Percentiles rank a stretch among this genome's conserved stretches.
Evolutionary conservation across 2,797 vertebrate species (phyloP).

Genomic region (Aotus griseimembra): DNA sequence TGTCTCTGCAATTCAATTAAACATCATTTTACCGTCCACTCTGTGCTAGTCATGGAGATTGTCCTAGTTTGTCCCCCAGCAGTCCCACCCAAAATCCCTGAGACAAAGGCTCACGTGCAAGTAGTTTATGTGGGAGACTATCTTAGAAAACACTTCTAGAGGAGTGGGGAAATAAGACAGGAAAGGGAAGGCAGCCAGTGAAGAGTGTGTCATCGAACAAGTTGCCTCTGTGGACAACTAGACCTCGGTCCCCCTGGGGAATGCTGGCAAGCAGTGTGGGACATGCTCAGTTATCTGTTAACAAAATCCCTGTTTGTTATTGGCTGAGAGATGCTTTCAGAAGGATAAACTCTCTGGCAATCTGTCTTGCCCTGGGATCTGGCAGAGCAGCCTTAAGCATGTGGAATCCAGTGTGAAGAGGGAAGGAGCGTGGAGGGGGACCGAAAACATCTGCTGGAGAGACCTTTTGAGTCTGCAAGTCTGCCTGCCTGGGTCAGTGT

Average conservation of each 20-base stretch:
- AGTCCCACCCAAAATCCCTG: not conserved
- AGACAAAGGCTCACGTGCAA: not conserved
- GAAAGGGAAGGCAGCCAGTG: not conserved
- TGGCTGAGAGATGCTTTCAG: not conserved
- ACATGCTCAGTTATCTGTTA: not conserved
- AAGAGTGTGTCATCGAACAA: not conserved
- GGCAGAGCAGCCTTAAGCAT: not conserved
- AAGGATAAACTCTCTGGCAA: not conserved
- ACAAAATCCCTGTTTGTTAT: not conserved
- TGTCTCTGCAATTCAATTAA: not conserved
- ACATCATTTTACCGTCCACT: not conserved
- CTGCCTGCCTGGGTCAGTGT: not conserved
- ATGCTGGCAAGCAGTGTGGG: not conserved
- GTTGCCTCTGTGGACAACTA: not conserved
- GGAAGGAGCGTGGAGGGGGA: fast-evolving
- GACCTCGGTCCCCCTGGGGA: not conserved
- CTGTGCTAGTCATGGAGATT: not conserved
- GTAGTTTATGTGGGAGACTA: not conserved
- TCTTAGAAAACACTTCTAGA: not conserved
- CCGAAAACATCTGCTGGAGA: not conserved
- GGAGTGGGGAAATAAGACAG: not conserved
- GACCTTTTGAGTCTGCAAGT: not conserved
- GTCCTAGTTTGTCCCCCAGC: not conserved
- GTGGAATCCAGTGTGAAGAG: not conserved
- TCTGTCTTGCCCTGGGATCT: not conserved